These are phyloP conservation scores for Caiman crocodilus DNA, from an alignment of 2,797 vertebrate genomes.

Conservation along the genomic window DNA sequence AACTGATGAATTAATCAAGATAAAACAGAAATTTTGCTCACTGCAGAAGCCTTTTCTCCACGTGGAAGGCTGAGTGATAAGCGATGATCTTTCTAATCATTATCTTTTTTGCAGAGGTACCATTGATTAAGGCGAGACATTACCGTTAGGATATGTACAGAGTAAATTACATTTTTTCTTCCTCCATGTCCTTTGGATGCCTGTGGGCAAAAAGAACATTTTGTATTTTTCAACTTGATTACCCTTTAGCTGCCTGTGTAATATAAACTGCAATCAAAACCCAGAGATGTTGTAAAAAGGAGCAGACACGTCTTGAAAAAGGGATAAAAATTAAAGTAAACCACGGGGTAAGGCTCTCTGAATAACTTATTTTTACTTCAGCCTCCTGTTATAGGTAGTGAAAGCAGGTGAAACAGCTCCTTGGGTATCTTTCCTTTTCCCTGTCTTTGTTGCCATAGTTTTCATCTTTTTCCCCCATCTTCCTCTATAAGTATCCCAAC, in stretches of 20 bases:
- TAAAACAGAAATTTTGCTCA: not conserved
- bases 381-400: not conserved
- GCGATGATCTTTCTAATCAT: conserved; percentile 20
- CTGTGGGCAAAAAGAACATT: conserved; percentile 35
- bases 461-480: not conserved
- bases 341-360: not conserved
- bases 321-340: not conserved
- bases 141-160: not conserved
- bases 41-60: not conserved
- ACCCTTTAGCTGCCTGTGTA: conserved; percentile 42
- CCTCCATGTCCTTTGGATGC: not conserved
- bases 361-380: not conserved
- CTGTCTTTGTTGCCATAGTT: not conserved
- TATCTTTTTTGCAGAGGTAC: not conserved
- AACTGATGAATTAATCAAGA: conserved; percentile 30
- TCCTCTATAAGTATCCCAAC: not conserved
- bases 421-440: not conserved
- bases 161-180: conserved; percentile 9
- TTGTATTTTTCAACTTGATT: conserved; percentile 42
- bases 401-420: not conserved
- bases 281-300: conserved; percentile 7
- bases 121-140: conserved; percentile 31
- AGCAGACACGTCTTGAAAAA: not conserved
- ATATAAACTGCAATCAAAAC: conserved; percentile 39
- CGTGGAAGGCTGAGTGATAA: conserved; percentile 22